These are phyloP conservation scores for Xestia xanthographa DNA, from an alignment of 2,888 invertebrate genomes.

Conservation along the genomic window DNA sequence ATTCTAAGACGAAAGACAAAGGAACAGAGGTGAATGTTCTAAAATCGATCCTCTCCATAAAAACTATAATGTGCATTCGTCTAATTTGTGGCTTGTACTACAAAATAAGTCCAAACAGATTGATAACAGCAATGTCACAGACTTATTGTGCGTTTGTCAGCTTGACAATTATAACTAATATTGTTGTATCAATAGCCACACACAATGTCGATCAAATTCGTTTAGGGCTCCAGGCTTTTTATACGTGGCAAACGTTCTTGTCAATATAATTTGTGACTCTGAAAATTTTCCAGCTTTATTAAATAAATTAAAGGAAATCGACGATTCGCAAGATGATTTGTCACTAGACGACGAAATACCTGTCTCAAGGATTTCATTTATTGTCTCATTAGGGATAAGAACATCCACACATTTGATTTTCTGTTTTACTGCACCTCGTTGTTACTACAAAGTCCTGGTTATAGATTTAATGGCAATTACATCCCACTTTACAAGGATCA, in stretches of 20 bases:
- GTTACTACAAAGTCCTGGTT: not conserved
- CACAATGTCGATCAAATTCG: not conserved
- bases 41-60: not conserved
- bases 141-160: not conserved
- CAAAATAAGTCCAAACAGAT: not conserved
- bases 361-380: not conserved
- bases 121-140: not conserved
- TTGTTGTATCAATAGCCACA: not conserved
- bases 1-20: not conserved
- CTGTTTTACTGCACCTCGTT: not conserved
- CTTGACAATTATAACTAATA: not conserved
- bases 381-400: not conserved
- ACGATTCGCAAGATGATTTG: not conserved
- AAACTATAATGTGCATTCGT: slow-evolving; percentile 13
- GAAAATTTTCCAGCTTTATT: slow-evolving; percentile 6
- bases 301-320: not conserved
- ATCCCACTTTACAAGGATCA: slow-evolving; percentile 7
- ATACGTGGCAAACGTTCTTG: not conserved
- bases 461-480: not conserved
- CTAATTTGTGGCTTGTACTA: not conserved
- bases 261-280: not conserved
- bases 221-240: not conserved
- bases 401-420: not conserved
- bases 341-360: not conserved
- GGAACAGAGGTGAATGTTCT: not conserved